Base-by-base conservation (phyloP, 2,113 vertebrate species). In the Ancistrus triradiatus region DNA sequence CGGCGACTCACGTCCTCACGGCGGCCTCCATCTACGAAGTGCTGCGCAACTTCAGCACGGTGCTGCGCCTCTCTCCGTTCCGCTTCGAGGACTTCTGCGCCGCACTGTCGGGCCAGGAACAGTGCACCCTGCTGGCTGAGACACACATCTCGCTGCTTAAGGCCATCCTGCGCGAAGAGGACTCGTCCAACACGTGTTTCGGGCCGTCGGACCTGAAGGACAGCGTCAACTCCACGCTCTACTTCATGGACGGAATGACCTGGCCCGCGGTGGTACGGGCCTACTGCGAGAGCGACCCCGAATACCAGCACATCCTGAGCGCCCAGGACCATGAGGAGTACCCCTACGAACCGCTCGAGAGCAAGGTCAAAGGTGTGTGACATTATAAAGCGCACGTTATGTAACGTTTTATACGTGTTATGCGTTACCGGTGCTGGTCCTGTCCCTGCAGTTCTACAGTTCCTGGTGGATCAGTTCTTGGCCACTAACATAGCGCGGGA, bases 41-140 rank as follows among this genome's bases (percentile, higher is more conserved):
- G 68, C 84, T 98, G 11, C 87, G 93, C 79, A 97, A 93, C 89
- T 98, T 98, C 86, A 90, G 94, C 86, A 89, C 90, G 1, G 96
- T 98, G 71, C 88, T 98, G 65, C 92, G 96, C n/a, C 88, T 98
- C 47, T 98, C 96, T 50, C 94, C 93, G 46, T 98, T 98, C 84
- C 91, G 92, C 78, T 98, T 98, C 67, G 95, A 98, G 90, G 95
- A 98, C 88, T 98, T 98, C 70, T 98, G 96, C 43, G 93, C 95
- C 0, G 92, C 96, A 5, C 83, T 98, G 72, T 90, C 92, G 25
- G 93, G 93, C 74, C 93, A 94, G 74, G 96, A 98, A 83, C 96
- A 98, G 80, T 97, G 95, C 84, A 95, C 95, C 3, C 88, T 98
- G 73, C 91, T 98, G 81, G 94, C 96, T 0, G 96, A 98, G 85